phyloP scores from a whole-genome alignment of 2,797 vertebrate species.

The Amblyopsis hoosieri region DNA sequence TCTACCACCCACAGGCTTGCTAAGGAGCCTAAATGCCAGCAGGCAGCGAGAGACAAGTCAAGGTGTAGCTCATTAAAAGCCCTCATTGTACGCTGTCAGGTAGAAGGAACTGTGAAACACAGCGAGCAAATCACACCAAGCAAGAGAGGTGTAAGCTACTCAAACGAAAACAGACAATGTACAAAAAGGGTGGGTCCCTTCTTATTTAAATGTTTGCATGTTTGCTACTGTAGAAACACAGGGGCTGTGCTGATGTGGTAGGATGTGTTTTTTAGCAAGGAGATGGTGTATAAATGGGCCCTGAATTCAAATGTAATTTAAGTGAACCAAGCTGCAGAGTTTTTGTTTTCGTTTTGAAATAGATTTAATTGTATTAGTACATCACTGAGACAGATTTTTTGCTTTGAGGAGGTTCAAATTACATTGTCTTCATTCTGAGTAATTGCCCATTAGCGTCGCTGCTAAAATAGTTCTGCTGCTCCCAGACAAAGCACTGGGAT shows the following conservation, averaged over 20 bases:
- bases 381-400: conserved; percentile 17
- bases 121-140: too few relatives aligned
- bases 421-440: conserved; percentile 17
- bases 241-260: too few relatives aligned
- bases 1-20: conserved; percentile 6
- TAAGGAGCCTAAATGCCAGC: conserved; percentile 23
- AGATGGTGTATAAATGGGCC: too few relatives aligned
- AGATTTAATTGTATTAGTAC: too few relatives aligned
- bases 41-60: conserved; percentile 17
- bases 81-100: conserved; percentile 3
- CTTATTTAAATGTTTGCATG: too few relatives aligned
- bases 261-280: too few relatives aligned
- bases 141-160: too few relatives aligned
- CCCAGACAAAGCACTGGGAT: not conserved
- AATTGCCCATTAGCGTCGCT: not conserved
- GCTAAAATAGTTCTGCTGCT: not conserved
- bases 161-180: not conserved
- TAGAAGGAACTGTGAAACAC: conserved; percentile 5
- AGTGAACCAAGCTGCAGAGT: too few relatives aligned
- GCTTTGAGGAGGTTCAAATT: conserved; percentile 18
- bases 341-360: too few relatives aligned
- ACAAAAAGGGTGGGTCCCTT: not conserved
- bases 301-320: too few relatives aligned
- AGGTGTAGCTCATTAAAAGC: conserved; percentile 28
- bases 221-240: too few relatives aligned